phyloP scores from a whole-genome alignment of 2,888 invertebrate genomes.

The Dasysyrphus albostriatus region DNA sequence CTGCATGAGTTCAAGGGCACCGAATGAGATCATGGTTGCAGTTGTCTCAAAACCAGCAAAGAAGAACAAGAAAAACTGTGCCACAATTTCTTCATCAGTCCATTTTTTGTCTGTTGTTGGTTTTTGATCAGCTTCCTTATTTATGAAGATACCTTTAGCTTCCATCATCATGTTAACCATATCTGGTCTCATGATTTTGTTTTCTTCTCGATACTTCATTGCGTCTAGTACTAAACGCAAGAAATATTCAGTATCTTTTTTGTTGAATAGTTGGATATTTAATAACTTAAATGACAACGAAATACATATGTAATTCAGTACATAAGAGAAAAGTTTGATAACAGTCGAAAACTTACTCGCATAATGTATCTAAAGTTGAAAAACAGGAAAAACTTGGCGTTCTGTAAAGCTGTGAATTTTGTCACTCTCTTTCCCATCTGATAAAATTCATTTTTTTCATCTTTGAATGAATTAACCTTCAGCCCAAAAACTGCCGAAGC shows the following conservation, averaged over 20 bases:
- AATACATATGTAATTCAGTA: too few species aligned
- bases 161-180: conserved; percentile 86
- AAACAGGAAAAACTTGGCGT: conserved; percentile 78
- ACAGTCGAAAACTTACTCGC: conserved; percentile 76
- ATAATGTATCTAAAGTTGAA: conserved; percentile 68
- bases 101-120: conserved; percentile 78
- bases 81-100: conserved; percentile 85
- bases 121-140: conserved; percentile 82
- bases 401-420: conserved; percentile 78
- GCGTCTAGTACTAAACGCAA: conserved; percentile 82
- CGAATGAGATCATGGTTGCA: conserved; percentile 84
- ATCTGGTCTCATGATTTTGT: conserved; percentile 85
- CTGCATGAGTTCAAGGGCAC: conserved; percentile 85
- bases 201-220: conserved; percentile 83
- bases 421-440: conserved; percentile 84
- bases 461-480: conserved; percentile 85
- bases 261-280: conserved; percentile 80
- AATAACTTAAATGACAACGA: conserved; percentile 76
- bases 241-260: conserved; percentile 82
- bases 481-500: conserved; percentile 84
- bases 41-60: conserved; percentile 86
- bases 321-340: background rate
- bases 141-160: conserved; percentile 78
- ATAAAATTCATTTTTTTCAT: conserved; percentile 85
- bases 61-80: conserved; percentile 86